Evolutionary conservation across 2,888 invertebrate species (phyloP).

Genomic region (Parnassius glacialis): DNA sequence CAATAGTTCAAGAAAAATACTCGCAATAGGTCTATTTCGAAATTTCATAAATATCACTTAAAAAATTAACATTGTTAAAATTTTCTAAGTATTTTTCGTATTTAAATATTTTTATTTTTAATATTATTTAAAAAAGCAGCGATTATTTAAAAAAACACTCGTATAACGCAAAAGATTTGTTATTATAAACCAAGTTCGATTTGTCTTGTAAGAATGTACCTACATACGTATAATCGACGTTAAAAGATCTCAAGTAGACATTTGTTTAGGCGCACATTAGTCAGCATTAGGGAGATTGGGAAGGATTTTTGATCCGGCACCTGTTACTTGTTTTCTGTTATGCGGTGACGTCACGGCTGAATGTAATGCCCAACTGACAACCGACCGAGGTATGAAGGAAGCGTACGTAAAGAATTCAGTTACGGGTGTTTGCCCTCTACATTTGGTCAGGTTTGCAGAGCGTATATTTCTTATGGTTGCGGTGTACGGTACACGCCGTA

Average conservation of each 20-base stretch:
- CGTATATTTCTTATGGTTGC: constrained; percentile 69
- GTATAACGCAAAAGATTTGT: too few species aligned
- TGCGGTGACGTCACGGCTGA: constrained; percentile 67
- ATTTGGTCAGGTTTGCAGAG: constrained; percentile 60
- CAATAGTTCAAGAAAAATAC: too few species aligned
- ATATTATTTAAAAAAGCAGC: too few species aligned
- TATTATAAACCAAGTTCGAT: too few species aligned
- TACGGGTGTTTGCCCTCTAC: constrained; percentile 46
- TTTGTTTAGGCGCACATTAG: not conserved
- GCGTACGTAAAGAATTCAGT: constrained; percentile 51
- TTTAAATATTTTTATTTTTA: too few species aligned
- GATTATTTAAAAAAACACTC: too few species aligned
- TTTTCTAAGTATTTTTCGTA: too few species aligned
- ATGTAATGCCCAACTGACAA: constrained; percentile 50
- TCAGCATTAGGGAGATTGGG: constrained; percentile 32
- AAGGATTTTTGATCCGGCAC: constrained; percentile 58
- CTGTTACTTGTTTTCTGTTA: constrained; percentile 69
- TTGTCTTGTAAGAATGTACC: too few species aligned
- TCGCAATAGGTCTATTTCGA: too few species aligned
- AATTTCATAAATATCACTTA: too few species aligned
- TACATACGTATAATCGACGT: too few species aligned
- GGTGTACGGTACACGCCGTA: constrained; percentile 66
- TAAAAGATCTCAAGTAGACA: not conserved
- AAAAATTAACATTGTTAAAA: too few species aligned
- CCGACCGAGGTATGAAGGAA: constrained; percentile 51